These are phyloP conservation scores for Leptatherina wallacei DNA, from an alignment of 2,797 vertebrate genomes.

Conservation along the genomic window DNA sequence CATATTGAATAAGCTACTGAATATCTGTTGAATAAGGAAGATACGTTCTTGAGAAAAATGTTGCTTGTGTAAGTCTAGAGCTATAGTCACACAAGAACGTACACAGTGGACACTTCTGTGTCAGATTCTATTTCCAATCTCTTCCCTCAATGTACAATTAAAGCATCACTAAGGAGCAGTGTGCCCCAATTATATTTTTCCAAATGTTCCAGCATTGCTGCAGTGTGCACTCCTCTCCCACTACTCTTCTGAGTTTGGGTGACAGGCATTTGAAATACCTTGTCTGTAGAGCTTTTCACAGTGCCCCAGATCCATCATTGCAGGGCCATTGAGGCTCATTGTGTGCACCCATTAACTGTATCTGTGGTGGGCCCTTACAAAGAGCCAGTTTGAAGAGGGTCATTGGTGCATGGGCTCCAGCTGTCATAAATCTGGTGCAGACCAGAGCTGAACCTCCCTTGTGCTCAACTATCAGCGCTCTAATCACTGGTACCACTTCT, in stretches of 20 bases:
- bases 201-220: slow-evolving; percentile 58
- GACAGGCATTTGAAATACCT: slow-evolving; percentile 66
- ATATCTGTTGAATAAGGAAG: background rate
- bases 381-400: slow-evolving; percentile 71
- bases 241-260: slow-evolving; percentile 49
- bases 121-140: slow-evolving; percentile 58
- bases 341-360: slow-evolving; percentile 79
- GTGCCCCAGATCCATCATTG: slow-evolving; percentile 76
- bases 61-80: slow-evolving; percentile 16
- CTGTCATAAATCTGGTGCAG: slow-evolving; percentile 78
- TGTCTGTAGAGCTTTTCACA: slow-evolving; percentile 71
- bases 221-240: slow-evolving; percentile 26
- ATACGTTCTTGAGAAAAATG: background rate
- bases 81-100: slow-evolving; percentile 25
- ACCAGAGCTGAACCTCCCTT: slow-evolving; percentile 66
- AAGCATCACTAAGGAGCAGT: slow-evolving; percentile 55
- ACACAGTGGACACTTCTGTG: slow-evolving; percentile 61
- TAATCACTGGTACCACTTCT: slow-evolving; percentile 70
- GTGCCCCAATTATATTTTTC: slow-evolving; percentile 64
- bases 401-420: slow-evolving; percentile 71
- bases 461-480: slow-evolving; percentile 73
- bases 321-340: slow-evolving; percentile 69
- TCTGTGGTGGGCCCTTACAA: slow-evolving; percentile 71
- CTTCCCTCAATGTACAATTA: slow-evolving; percentile 70
- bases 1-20: background rate